Percentiles rank a stretch among this genome's conserved stretches.
Conservation (phyloP, 37 sponge, comb jelly and placozoan genomes). For the Spongia lamella region DNA sequence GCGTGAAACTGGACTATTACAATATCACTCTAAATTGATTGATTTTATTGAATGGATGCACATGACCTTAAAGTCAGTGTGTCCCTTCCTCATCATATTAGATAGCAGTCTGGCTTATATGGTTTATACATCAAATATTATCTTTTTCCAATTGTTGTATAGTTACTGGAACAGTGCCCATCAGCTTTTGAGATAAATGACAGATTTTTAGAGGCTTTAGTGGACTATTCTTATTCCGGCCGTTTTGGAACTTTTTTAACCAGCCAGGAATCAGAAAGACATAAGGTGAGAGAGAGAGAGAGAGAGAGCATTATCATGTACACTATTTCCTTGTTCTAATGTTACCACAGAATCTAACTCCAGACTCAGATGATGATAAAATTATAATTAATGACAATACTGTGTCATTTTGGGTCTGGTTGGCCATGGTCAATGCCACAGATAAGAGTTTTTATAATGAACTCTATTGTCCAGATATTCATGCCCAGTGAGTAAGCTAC, state of each 20-base stretch:
- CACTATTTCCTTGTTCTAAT: neutral
- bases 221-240: conserved; percentile 79
- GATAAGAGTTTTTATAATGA: conserved; percentile 70
- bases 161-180: conserved; percentile 80
- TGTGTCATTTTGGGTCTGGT: conserved; percentile 83
- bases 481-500: conserved; percentile 57
- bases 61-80: too few relatives aligned
- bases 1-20: too few relatives aligned
- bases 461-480: conserved; percentile 47
- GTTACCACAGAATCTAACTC: too few relatives aligned
- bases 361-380: neutral
- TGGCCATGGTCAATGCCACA: conserved; percentile 60
- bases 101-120: too few relatives aligned
- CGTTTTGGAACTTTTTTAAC: conserved; percentile 80
- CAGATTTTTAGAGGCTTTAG: conserved; percentile 68
- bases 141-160: neutral
- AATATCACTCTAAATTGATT: too few relatives aligned
- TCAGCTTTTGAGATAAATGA: conserved; percentile 91
- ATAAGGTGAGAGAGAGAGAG: conserved; percentile 28
- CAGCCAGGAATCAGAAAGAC: conserved; percentile 53
- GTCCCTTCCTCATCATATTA: too few relatives aligned
- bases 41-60: too few relatives aligned
- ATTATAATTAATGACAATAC: neutral
- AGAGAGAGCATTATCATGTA: neutral
- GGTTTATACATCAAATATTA: neutral